Conservation (phyloP, 2,797 vertebrate genomes). For the Austrolebias charrua region DNA sequence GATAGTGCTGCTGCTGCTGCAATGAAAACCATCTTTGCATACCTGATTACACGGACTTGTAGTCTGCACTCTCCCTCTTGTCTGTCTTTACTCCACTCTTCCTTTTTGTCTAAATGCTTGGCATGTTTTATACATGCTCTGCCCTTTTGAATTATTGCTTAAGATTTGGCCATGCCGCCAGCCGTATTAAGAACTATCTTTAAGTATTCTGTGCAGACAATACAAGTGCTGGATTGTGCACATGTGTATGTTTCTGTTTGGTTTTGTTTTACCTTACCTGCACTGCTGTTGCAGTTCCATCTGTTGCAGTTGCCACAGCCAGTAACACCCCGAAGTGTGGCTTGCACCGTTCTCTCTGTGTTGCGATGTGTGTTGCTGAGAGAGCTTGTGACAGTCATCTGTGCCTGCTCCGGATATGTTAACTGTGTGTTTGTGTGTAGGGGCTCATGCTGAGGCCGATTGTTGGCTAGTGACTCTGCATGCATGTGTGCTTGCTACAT, state of each 20-base stretch:
- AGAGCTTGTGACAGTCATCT: conserved; percentile 56
- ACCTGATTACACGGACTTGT: conserved; percentile 59
- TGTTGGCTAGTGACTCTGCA: conserved; percentile 33
- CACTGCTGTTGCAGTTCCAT: conserved; percentile 58
- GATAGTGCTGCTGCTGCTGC: conserved; percentile 49
- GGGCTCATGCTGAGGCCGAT: conserved; percentile 41
- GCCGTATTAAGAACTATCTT: conserved; percentile 47
- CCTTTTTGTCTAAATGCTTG: conserved; percentile 37
- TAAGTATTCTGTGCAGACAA: conserved; percentile 42
- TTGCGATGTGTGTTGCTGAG: conserved; percentile 43
- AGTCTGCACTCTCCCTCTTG: conserved; percentile 20
- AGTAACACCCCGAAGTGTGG: conserved; percentile 43
- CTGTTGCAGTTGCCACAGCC: conserved; percentile 60
- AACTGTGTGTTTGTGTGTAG: conserved; percentile 29
- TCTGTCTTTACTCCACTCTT: conserved; percentile 28
- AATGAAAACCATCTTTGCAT: conserved; percentile 69
- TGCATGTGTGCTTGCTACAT: conserved; percentile 3
- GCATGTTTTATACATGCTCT: conserved; percentile 66
- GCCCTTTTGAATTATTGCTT: conserved; percentile 51
- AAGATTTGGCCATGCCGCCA: conserved; percentile 41
- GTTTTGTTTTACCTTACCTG: conserved; percentile 57
- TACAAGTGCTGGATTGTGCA: conserved; percentile 10
- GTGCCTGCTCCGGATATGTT: conserved; percentile 31
- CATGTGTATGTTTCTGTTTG: conserved; percentile 25
- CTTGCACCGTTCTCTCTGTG: conserved; percentile 36